Evolutionary conservation across 2,888 invertebrate genomes (phyloP), one percentile per base, ranked within the genome.

Genomic region (Mactromeris polynyma): DNA sequence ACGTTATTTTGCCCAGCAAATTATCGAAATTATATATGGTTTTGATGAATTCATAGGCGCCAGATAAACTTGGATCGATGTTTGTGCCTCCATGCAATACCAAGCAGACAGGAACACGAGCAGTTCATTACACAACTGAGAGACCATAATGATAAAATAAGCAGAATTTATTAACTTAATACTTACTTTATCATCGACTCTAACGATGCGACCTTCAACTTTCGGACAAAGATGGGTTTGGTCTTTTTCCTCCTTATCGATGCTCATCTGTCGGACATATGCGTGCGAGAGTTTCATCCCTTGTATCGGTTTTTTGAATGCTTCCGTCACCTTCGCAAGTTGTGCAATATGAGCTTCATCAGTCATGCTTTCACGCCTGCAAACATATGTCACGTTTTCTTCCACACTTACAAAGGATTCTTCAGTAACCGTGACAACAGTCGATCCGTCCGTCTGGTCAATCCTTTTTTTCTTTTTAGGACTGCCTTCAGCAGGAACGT

Each of bases 211-310:
- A 94, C 98, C 98, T 95, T 99, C 98, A 1, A 98, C 97, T 96
- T 97, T 98, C 0, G 99, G 99, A 51, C 98, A 98, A 91, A 99
- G 97, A 92, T 98, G 98, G 96, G 98, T 98, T 0, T 98, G 98
- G 33, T 98, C 98, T 93, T 98, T 98, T 96, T 99, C 99, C 83
- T 98, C 97, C 94, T 98, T 98, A 94, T 98, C 98, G 69, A 97
- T 94, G 82, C 96, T 97, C 83, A 95, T 93, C 88, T 96, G 96
- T 64, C 96, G 88, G 78, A 93, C 90, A 38, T 95, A 91, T 14
- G 89, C 91, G 79, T 86, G 89, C 3, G 93, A 90, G 21, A 91
- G 86, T n/a, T 90, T 85, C 11, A 81, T 51, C 36, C 89, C 38
- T 26, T 83, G 89, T 17, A 85, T 19, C 40, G 89, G 82, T 36